Percentiles rank a stretch among this genome's conserved stretches.
These are phyloP conservation scores for Watsonalla binaria DNA, from an alignment of 2,888 invertebrate species.

Conservation along the genomic window DNA sequence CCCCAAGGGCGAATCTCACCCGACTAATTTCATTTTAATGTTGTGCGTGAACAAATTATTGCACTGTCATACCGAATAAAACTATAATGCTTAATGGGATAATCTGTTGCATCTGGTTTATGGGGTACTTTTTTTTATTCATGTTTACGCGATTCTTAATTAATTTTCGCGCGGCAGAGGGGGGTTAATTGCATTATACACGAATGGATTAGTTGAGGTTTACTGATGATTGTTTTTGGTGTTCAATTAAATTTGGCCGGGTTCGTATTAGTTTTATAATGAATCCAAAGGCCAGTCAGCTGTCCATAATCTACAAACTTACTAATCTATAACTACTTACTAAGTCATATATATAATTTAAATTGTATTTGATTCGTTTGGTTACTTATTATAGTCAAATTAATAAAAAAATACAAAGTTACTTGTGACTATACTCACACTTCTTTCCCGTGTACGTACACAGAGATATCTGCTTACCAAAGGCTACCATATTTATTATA, in stretches of 20 bases:
- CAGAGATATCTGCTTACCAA: too few relatives aligned
- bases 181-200: conserved; percentile 58
- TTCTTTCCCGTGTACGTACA: too few relatives aligned
- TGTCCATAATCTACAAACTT: not conserved
- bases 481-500: too few relatives aligned
- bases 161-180: conserved; percentile 50
- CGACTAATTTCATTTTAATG: conserved; percentile 70
- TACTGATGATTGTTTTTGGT: conserved; percentile 42
- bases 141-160: conserved; percentile 59
- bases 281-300: not conserved
- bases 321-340: too few relatives aligned
- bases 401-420: too few relatives aligned
- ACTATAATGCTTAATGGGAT: conserved; percentile 63
- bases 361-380: too few relatives aligned
- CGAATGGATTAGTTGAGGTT: conserved; percentile 53
- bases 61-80: conserved; percentile 68
- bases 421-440: too few relatives aligned
- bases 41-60: conserved; percentile 74
- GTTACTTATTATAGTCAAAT: too few relatives aligned
- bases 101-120: conserved; percentile 64
- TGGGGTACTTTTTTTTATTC: conserved; percentile 51
- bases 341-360: too few relatives aligned
- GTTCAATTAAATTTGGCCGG: conserved; percentile 29
- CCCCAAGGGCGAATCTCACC: conserved; percentile 50
- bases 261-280: conserved; percentile 6